A percentile compares a stretch with the other conserved stretches of the same genome.
Conservation (phyloP, 2,797 vertebrate genomes). For the Hydrocynus forskahlii region DNA sequence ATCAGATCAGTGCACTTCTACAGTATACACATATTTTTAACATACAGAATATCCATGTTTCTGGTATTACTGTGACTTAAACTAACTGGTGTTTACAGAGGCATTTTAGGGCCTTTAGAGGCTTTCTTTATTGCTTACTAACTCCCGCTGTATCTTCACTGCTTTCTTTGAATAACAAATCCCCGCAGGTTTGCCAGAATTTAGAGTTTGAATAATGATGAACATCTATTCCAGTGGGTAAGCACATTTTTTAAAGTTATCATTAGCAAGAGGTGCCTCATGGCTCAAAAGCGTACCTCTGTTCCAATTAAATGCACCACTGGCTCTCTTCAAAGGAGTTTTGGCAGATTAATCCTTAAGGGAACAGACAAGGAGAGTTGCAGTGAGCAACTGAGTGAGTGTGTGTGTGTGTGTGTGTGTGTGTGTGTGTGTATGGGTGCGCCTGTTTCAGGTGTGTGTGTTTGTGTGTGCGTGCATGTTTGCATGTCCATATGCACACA, state of each 20-base stretch:
- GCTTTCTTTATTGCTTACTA: background rate
- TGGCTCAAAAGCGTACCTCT: slow-evolving; percentile 71
- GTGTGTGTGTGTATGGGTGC: background rate
- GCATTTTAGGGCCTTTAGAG: background rate
- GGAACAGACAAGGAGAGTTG: slow-evolving; percentile 71
- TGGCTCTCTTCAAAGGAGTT: slow-evolving; percentile 77
- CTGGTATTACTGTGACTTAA: background rate
- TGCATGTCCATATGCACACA: slow-evolving; percentile 21
- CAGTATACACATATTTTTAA: background rate
- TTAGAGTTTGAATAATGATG: slow-evolving; percentile 8
- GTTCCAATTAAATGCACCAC: slow-evolving; percentile 77
- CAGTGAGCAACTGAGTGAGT: slow-evolving; percentile 38
- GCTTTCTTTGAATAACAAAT: background rate
- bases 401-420: slow-evolving; percentile 29
- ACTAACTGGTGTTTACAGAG: background rate
- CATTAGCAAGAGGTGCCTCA: slow-evolving; percentile 62
- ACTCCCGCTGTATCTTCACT: background rate
- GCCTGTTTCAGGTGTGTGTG: background rate
- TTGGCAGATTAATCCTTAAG: slow-evolving; percentile 75
- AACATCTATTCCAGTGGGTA: slow-evolving; percentile 36
- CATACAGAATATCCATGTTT: background rate
- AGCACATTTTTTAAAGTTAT: slow-evolving; percentile 61
- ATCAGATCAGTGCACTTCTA: too few species aligned
- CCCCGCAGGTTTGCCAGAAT: slow-evolving; percentile 14
- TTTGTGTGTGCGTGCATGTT: slow-evolving; percentile 15